Evolutionary conservation across 2,797 vertebrate species (phyloP), one percentile per base, ranked within the genome.

Genomic region (Enteromius thamalakanensis): DNA sequence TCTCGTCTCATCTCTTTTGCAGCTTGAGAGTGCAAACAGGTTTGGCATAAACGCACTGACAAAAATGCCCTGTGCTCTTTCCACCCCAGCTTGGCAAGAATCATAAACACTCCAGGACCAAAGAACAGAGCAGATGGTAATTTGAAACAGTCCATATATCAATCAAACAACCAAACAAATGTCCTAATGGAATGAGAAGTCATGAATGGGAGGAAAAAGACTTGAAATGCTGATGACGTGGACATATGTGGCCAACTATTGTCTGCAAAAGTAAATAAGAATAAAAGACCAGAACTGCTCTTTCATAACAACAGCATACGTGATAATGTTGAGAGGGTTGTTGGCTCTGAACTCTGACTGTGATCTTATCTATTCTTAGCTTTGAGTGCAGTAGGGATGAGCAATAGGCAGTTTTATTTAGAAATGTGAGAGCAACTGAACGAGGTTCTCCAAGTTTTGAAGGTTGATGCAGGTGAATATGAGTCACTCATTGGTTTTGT

Each of bases 341-440:
- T 53, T 78, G 60, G 60, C 42, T 64, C 21, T 53, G 51, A 79
- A 80, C 81, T 70, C 68, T 67, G 29, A 29, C 29, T 74, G 77
- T 71, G 53, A 86, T 80, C 42, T 71, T 55, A 64, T 37, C 77
- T 83, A 85, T 87, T 83, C 49, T 83, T 85, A 70, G 67, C 42
- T 32, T 26, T 55, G 32, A 72, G 84, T 34, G 34, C 40, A 72
- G 79, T 23, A 55, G 17, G 34, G 71, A 68, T 77, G 76, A 79
- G 65, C 83, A 86, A 79, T 55, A 55, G 32, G 19, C 62, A n/a
- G 49, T 47, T 64, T 55, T 79, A 79, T 85, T 85, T 83, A 81
- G 51, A 77, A 37, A 42, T 64, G 40, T 53, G 12, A 77, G 67
- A 64, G 74, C 23, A 32, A 53, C 51, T 62, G 47, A 83, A 84